phyloP scores from a whole-genome alignment of 1,140 invertebrate species.

The Drosophila novamexicana region DNA sequence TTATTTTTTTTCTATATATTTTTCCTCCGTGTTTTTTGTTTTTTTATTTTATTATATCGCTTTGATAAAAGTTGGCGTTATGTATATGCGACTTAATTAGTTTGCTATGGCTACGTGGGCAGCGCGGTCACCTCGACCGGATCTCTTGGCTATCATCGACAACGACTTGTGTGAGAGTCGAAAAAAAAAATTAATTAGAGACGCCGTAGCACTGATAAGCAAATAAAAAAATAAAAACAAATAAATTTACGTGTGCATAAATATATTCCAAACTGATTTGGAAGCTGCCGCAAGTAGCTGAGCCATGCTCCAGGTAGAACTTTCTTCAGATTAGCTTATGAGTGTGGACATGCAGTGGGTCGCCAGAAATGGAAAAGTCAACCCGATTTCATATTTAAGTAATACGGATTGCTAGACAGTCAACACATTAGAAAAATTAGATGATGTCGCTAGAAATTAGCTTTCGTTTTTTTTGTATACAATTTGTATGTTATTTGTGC shows the following conservation, averaged over 20 bases:
- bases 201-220: slow-evolving; percentile 66
- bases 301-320: slow-evolving; percentile 51
- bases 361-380: slow-evolving; percentile 12
- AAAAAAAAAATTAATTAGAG: slow-evolving; percentile 75
- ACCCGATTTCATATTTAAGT: slow-evolving; percentile 3
- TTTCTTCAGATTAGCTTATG: slow-evolving; percentile 61
- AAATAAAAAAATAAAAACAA: slow-evolving; percentile 64
- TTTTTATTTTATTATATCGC: slow-evolving; percentile 57
- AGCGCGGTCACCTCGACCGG: slow-evolving; percentile 49
- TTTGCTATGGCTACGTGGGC: slow-evolving; percentile 62
- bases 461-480: slow-evolving; percentile 33
- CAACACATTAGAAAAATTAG: slow-evolving; percentile 34
- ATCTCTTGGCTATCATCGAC: slow-evolving; percentile 51
- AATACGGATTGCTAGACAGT: slow-evolving; percentile 10
- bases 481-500: slow-evolving; percentile 45
- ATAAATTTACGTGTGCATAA: slow-evolving; percentile 21
- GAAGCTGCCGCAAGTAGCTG: slow-evolving; percentile 2
- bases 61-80: slow-evolving; percentile 74
- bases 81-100: slow-evolving; percentile 81
- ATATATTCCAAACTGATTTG: background rate
- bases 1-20: slow-evolving; percentile 21
- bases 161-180: slow-evolving; percentile 23
- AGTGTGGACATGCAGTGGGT: slow-evolving; percentile 8
- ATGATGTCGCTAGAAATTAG: slow-evolving; percentile 37
- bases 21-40: slow-evolving; percentile 25